Percentiles rank a stretch among this genome's conserved stretches.
These are phyloP conservation scores for Megalopta genalis DNA, from an alignment of 1,140 invertebrate genomes.

Conservation along the genomic window DNA sequence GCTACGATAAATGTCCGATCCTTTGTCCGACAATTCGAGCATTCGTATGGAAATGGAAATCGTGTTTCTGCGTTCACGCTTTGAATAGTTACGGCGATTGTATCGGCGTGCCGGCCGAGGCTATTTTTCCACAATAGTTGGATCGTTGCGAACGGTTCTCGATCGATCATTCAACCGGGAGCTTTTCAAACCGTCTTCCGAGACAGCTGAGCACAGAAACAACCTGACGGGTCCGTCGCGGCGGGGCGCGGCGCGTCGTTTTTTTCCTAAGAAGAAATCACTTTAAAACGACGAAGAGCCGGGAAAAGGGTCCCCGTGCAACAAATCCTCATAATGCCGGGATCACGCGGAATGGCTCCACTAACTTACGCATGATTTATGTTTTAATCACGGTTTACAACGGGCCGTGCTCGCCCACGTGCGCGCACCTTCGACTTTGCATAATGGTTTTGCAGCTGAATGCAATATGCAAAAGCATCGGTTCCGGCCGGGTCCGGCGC, in stretches of 20 bases:
- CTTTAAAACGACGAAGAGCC: slow-evolving; percentile 43
- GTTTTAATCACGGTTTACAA: slow-evolving; percentile 66
- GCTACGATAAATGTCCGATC: too few relatives aligned
- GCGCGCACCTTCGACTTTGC: slow-evolving; percentile 56
- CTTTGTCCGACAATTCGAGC: too few relatives aligned
- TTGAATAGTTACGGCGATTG: too few relatives aligned
- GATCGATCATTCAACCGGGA: not conserved
- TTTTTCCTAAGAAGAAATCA: slow-evolving; percentile 37
- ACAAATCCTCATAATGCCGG: slow-evolving; percentile 37
- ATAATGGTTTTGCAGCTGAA: slow-evolving; percentile 57
- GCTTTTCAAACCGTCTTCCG: not conserved
- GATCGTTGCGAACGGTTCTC: not conserved
- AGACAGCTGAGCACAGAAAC: not conserved
- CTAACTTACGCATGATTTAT: slow-evolving; percentile 66
- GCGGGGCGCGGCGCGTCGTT: not conserved
- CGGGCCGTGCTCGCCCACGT: slow-evolving; percentile 57
- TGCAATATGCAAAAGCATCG: slow-evolving; percentile 30
- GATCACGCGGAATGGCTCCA: slow-evolving; percentile 25
- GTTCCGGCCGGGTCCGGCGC: not conserved
- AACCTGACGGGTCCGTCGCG: too few relatives aligned
- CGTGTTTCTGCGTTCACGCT: too few relatives aligned
- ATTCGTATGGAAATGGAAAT: too few relatives aligned
- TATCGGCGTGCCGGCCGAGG: too few relatives aligned
- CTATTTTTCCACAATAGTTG: not conserved
- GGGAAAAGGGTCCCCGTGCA: slow-evolving; percentile 6